A percentile compares a stretch with the other conserved stretches of the same genome.
Conservation (phyloP, 2,888 invertebrate genomes). For the Zele albiditarsus region DNA sequence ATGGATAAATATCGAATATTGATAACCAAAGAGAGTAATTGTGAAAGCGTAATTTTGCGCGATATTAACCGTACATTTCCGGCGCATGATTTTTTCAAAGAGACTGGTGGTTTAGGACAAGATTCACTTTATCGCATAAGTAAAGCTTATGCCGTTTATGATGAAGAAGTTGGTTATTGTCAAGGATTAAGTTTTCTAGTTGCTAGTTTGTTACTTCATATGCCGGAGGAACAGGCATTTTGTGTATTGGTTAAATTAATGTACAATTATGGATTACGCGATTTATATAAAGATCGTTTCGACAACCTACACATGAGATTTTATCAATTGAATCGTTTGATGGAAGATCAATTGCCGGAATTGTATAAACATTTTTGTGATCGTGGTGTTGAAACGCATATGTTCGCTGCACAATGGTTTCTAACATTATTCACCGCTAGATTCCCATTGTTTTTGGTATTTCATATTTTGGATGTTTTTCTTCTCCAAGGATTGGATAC, state of each 20-base stretch:
- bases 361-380: conserved; percentile 87
- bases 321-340: conserved; percentile 94
- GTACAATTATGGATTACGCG: conserved; percentile 95
- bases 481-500: conserved; percentile 95
- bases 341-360: conserved; percentile 91
- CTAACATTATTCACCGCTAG: conserved; percentile 99
- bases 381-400: conserved; percentile 93
- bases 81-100: conserved; percentile 98
- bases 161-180: conserved; percentile 98
- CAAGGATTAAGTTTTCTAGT: conserved; percentile 98
- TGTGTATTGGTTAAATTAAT: conserved; percentile 96
- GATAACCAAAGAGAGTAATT: conserved; percentile 94
- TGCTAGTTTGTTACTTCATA: conserved; percentile 90
- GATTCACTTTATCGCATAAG: conserved; percentile 96
- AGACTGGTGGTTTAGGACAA: conserved; percentile 95
- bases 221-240: conserved; percentile 99
- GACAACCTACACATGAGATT: conserved; percentile 95
- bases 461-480: conserved; percentile 97
- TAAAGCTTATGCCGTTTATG: conserved; percentile 97
- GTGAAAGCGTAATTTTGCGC: conserved; percentile 94
- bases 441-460: conserved; percentile 97
- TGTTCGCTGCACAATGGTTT: conserved; percentile 99
- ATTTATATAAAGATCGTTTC: conserved; percentile 97
- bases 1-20: conserved; percentile 94
- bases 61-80: conserved; percentile 99